Evolutionary conservation across 2,113 vertebrate genomes (phyloP).

Genomic region (Sylvia atricapilla): DNA sequence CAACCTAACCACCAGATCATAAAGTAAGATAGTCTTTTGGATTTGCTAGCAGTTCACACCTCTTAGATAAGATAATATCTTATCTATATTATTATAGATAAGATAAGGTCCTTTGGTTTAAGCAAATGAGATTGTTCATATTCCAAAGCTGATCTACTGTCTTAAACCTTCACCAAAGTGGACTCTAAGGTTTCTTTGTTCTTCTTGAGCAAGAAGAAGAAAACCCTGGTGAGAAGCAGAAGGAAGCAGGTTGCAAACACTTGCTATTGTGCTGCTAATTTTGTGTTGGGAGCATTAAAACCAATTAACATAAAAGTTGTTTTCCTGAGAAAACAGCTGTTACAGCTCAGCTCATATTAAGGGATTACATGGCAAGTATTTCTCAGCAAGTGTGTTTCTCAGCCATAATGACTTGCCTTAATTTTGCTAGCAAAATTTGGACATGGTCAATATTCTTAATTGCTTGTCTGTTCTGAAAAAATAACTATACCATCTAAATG

Average conservation of each 20-base stretch:
- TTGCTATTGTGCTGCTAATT: neutral
- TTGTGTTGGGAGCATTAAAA: neutral
- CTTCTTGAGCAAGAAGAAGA: neutral
- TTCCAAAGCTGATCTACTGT: neutral
- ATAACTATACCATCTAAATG: neutral
- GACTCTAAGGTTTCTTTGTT: neutral
- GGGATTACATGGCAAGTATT: accelerated
- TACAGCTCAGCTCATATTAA: neutral
- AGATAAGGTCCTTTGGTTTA: neutral
- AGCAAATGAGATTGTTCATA: neutral
- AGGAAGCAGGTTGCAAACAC: neutral
- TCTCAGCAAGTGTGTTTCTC: neutral
- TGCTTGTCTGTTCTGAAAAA: neutral
- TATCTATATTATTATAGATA: neutral
- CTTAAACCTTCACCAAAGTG: neutral
- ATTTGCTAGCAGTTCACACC: neutral
- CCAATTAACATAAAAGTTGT: neutral
- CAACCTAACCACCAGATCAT: neutral
- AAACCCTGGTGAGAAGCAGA: neutral
- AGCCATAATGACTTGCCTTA: neutral
- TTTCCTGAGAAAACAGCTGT: neutral
- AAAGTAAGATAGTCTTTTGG: neutral
- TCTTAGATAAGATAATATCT: neutral
- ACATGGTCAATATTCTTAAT: neutral
- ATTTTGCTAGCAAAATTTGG: neutral